These are phyloP conservation scores for Megastigmus dorsalis DNA, from an alignment of 2,888 invertebrate species.

Conservation along the genomic window DNA sequence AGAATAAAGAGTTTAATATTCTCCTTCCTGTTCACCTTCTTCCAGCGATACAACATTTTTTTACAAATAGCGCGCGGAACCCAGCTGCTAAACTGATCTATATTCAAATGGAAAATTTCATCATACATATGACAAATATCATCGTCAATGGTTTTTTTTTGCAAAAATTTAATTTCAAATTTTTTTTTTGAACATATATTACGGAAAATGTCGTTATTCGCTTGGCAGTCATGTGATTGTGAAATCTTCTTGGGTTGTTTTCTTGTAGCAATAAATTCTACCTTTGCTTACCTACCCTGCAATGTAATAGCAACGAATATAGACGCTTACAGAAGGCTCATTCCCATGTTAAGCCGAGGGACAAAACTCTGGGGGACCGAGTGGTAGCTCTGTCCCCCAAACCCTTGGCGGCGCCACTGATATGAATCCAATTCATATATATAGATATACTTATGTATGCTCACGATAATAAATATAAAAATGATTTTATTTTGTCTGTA, in stretches of 20 bases:
- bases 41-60: conserved; percentile 10
- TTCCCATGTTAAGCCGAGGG: too few species aligned
- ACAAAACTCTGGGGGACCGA: too few species aligned
- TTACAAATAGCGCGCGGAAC: neutral
- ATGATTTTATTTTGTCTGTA: too few species aligned
- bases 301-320: too few species aligned
- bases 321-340: too few species aligned
- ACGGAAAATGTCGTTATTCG: neutral
- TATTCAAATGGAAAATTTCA: conserved; percentile 9
- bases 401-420: too few species aligned
- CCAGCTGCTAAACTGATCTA: neutral
- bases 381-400: too few species aligned
- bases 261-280: neutral
- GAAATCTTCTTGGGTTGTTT: neutral
- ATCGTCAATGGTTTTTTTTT: conserved; percentile 20
- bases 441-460: too few species aligned
- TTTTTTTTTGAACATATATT: conserved; percentile 15
- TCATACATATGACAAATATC: conserved; percentile 9
- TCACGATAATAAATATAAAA: too few species aligned
- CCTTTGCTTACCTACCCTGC: neutral
- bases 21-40: conserved; percentile 1
- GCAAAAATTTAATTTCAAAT: conserved; percentile 15
- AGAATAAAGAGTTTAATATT: conserved; percentile 5
- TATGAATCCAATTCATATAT: too few species aligned
- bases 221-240: conserved; percentile 11